These are phyloP conservation scores for Strix aluco DNA, from an alignment of 2,113 vertebrate genomes.

Conservation along the genomic window DNA sequence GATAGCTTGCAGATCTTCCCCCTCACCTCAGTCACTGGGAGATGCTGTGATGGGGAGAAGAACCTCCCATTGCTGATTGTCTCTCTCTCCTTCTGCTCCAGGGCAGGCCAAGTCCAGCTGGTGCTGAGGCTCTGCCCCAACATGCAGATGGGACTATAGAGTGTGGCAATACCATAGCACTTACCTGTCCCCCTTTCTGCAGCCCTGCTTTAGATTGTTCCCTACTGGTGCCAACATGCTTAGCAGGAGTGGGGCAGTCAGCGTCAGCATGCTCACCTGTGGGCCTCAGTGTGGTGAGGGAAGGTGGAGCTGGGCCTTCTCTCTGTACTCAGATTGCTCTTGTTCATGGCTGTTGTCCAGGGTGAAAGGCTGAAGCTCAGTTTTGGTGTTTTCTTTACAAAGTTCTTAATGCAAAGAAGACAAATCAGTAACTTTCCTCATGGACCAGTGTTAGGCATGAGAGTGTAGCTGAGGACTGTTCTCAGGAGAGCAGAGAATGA, in stretches of 20 bases:
- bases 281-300: background rate
- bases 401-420: background rate
- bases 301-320: background rate
- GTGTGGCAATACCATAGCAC: background rate
- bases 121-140: background rate
- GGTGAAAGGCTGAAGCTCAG: background rate
- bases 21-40: background rate
- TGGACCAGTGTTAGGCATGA: background rate
- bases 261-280: background rate
- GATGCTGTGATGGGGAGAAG: background rate
- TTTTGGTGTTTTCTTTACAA: background rate
- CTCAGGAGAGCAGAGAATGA: background rate
- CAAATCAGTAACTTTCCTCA: accelerated
- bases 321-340: background rate
- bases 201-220: background rate
- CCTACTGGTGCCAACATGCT: background rate
- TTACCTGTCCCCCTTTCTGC: background rate
- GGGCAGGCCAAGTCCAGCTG: background rate
- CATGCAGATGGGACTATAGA: background rate
- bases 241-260: accelerated
- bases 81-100: background rate
- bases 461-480: background rate
- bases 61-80: background rate
- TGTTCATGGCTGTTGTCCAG: background rate
- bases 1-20: background rate